phyloP scores from a whole-genome alignment of 1,140 invertebrate species.

The Vanessa tameamea region DNA sequence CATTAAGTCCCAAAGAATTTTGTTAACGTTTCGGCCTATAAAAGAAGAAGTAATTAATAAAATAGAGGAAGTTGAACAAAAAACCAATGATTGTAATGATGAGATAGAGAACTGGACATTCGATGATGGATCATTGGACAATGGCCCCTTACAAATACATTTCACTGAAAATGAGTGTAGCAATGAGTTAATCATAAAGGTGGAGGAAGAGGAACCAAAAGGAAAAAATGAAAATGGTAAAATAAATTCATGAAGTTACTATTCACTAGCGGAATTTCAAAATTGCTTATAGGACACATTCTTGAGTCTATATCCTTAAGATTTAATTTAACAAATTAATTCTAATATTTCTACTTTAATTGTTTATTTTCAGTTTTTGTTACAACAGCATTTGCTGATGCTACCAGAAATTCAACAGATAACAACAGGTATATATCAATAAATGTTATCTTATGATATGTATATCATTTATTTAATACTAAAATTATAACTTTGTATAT shows the following conservation, averaged over 20 bases:
- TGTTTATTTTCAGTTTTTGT: too few species aligned
- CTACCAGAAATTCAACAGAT: too few species aligned
- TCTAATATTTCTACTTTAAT: too few species aligned
- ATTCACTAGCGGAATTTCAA: too few species aligned
- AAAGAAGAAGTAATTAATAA: conserved; percentile 6
- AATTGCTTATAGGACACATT: too few species aligned
- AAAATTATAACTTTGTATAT: neutral
- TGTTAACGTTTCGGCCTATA: conserved; percentile 26
- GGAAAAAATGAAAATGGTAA: conserved; percentile 20
- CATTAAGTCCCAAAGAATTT: conserved; percentile 64
- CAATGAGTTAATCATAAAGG: conserved; percentile 2
- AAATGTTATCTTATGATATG: too few species aligned
- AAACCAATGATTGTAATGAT: neutral
- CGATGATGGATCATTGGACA: neutral
- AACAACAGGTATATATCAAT: too few species aligned
- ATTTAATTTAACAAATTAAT: too few species aligned
- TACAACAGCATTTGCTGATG: too few species aligned
- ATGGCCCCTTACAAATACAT: neutral
- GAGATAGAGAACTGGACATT: neutral
- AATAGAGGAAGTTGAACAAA: conserved; percentile 24
- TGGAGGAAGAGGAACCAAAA: conserved; percentile 9
- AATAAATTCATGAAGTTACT: neutral
- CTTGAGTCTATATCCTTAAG: too few species aligned
- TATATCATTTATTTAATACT: too few species aligned
- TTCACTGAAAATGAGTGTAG: neutral